Base-by-base conservation (phyloP, 2,888 invertebrate species). In the Halocaridina rubra region DNA sequence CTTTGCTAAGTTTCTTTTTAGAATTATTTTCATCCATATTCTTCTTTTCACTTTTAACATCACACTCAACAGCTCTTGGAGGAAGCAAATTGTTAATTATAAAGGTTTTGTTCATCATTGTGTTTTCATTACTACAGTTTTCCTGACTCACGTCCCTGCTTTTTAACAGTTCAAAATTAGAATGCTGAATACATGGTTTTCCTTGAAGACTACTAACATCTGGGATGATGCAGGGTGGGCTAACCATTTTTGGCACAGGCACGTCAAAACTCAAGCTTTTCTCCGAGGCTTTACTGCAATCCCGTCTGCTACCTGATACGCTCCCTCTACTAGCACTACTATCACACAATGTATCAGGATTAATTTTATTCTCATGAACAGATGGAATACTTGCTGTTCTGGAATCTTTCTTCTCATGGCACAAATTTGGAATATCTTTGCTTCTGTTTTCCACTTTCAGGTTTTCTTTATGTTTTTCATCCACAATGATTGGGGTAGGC, bases 1-100 rank as follows among this genome's bases (percentile, higher is more conserved):
- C 82, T 19, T 24, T 57, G 3, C 10, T 19, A 24, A 53, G 61
- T 24, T 57, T 84, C 67, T 71, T 72, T 10, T 78, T 71, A 29
- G 30, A 29, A 32, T 57, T 32, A 7, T 19, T 10, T 10, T 84
- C 82, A 61, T 72, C 53, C 16, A 33, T 53, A 30, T 69, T 33
- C 32, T 67, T n/a, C 53, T 64, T 81, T 16, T 69, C 81, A 30
- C 3, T 27, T 19, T 19, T 19, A 3, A 5, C 8, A 10, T 53
- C 53, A 19, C 19, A 19, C 0, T n/a, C 3, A 19, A 53, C 53
- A 0, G 53, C 19, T 53, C 53, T 5, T 4, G 53, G 19, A 16
- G 53, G 4, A 16, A 53, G 16, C n/a, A 53, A 16, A 19, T 19
- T 13, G 53, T 53, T 53, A 16, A 53, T n/a, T n/a, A n/a, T n/a